Evolutionary conservation across 2,888 invertebrate species (phyloP).

Genomic region (Capitulum mitella): DNA sequence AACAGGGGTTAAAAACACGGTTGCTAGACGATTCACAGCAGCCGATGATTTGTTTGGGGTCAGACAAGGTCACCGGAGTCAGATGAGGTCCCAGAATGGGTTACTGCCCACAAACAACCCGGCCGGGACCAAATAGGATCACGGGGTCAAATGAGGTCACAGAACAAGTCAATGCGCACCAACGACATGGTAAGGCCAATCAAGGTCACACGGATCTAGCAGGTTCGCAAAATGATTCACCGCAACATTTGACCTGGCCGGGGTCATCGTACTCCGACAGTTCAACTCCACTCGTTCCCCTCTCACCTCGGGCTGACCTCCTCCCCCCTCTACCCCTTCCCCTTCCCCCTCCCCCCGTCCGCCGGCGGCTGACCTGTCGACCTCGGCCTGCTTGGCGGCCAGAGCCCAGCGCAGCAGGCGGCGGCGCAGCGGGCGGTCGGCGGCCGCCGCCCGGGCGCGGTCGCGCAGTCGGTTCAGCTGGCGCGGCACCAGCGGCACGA

Average conservation of each 20-base stretch:
- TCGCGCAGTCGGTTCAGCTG: neutral
- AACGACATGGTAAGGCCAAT: too few species aligned
- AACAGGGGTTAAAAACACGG: neutral
- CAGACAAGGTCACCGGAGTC: neutral
- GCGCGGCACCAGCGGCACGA: neutral
- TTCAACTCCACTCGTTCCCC: neutral
- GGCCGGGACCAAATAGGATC: too few species aligned
- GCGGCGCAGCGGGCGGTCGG: neutral
- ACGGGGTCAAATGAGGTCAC: too few species aligned
- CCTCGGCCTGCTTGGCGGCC: conserved; percentile 5
- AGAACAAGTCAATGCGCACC: too few species aligned
- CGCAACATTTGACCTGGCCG: neutral
- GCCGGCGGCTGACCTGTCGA: neutral
- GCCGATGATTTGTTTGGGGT: neutral
- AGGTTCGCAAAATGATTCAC: too few species aligned
- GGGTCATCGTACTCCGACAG: too few species aligned
- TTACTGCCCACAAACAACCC: neutral
- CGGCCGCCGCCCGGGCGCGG: neutral
- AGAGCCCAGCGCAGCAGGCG: neutral
- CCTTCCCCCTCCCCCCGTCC: neutral
- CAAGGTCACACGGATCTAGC: too few species aligned
- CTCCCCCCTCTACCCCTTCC: neutral
- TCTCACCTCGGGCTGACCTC: neutral
- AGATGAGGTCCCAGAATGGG: neutral
- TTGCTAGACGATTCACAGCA: too few species aligned